phyloP scores from a whole-genome alignment of 1,140 invertebrate genomes.

The Pachypeltis micranthus region DNA sequence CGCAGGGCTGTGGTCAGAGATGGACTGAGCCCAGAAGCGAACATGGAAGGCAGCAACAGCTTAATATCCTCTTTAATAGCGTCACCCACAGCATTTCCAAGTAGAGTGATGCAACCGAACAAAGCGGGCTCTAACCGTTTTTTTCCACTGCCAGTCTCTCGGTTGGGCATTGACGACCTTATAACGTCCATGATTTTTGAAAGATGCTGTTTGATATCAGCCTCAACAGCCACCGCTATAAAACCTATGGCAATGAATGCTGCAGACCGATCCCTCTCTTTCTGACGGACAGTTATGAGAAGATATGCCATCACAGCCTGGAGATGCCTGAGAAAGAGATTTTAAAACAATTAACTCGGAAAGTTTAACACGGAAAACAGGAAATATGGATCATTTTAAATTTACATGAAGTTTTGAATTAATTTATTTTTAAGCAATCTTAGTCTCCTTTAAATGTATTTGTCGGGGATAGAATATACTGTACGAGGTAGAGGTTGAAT shows the following conservation, averaged over 20 bases:
- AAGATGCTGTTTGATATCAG: conserved; percentile 67
- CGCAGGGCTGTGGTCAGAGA: conserved; percentile 81
- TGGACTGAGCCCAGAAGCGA: conserved; percentile 79
- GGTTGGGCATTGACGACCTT: conserved; percentile 60
- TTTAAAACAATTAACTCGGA: too few species aligned
- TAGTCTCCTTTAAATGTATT: too few species aligned
- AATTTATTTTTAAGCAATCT: too few species aligned
- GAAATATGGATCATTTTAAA: too few species aligned
- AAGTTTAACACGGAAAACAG: too few species aligned
- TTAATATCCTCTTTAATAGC: conserved; percentile 59
- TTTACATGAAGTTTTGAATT: too few species aligned
- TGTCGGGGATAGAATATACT: too few species aligned
- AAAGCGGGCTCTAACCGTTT: conserved; percentile 79
- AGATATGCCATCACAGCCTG: conserved; percentile 66
- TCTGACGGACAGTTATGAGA: conserved; percentile 55
- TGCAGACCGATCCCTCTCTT: conserved; percentile 69
- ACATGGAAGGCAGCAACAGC: conserved; percentile 81
- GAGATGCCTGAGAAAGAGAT: conserved; percentile 59
- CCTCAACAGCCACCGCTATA: conserved; percentile 78
- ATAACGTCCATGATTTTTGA: conserved; percentile 79
- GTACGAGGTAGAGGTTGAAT: too few species aligned
- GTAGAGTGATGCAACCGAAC: conserved; percentile 87
- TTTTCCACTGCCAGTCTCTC: conserved; percentile 50
- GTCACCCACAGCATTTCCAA: conserved; percentile 73
- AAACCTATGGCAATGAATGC: conserved; percentile 85